phyloP scores from a whole-genome alignment of 1,140 invertebrate genomes.

The Phortica variegata region DNA sequence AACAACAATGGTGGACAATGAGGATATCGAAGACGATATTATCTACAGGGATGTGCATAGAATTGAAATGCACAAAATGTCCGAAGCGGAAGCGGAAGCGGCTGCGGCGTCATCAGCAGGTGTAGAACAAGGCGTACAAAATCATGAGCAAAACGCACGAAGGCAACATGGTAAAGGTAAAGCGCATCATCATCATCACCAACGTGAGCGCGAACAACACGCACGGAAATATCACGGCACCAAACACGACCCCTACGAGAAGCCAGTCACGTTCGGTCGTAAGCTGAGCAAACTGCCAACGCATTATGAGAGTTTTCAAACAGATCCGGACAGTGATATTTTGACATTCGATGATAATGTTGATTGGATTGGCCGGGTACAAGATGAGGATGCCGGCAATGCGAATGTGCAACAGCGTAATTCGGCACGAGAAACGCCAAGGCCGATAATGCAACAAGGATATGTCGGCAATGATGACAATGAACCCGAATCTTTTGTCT shows the following conservation, averaged over 20 bases:
- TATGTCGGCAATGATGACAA: conserved; percentile 5
- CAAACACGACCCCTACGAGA: conserved; percentile 37
- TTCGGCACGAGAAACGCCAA: not conserved
- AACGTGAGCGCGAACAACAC: conserved; percentile 1
- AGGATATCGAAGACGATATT: conserved; percentile 50
- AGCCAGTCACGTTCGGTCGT: conserved; percentile 30
- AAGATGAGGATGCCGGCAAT: conserved; percentile 29
- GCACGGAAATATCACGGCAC: conserved; percentile 23
- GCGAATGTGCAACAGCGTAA: not conserved
- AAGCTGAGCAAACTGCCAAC: conserved; percentile 45
- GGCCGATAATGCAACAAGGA: no score
- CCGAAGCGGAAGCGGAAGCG: conserved; percentile 4
- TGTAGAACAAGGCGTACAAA: conserved; percentile 1
- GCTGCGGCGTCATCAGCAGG: conserved; percentile 16
- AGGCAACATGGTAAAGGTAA: conserved; percentile 1
- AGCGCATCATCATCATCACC: not conserved
- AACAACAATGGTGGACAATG: conserved; percentile 21
- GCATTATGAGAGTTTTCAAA: conserved; percentile 53
- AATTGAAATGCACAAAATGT: conserved; percentile 6
- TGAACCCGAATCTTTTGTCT: conserved; percentile 33
- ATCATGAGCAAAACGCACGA: conserved; percentile 6
- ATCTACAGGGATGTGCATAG: conserved; percentile 40
- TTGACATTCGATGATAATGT: conserved; percentile 45
- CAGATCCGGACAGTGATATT: conserved; percentile 46
- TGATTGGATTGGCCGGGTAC: conserved; percentile 35